These are phyloP conservation scores for Gastrophryne carolinensis DNA, from an alignment of 2,797 vertebrate species.

Conservation along the genomic window DNA sequence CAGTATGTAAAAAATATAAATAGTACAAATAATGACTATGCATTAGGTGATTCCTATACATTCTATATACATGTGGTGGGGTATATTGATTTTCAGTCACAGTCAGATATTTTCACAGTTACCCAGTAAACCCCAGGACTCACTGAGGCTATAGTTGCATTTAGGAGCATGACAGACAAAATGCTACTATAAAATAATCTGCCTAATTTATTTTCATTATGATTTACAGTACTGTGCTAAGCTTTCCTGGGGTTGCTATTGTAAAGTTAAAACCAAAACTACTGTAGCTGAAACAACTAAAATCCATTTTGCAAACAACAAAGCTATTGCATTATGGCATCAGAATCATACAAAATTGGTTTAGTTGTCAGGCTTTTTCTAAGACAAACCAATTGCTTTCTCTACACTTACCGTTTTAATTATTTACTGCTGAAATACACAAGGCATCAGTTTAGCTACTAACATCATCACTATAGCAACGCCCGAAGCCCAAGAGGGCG, in stretches of 20 bases:
- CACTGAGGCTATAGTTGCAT: too few species aligned
- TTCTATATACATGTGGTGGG: too few species aligned
- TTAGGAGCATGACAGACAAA: too few species aligned
- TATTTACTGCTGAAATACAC: conserved; percentile 32
- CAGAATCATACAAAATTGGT: background rate
- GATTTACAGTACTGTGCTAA: background rate
- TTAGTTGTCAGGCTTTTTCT: background rate
- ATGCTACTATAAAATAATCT: too few species aligned
- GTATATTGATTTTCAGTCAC: too few species aligned
- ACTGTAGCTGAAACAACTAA: background rate
- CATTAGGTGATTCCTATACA: too few species aligned
- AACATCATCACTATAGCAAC: conserved; percentile 32
- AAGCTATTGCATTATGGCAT: background rate
- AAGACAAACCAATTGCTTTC: background rate
- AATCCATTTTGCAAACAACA: background rate
- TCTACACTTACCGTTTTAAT: conserved; percentile 27
- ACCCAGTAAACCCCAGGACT: too few species aligned
- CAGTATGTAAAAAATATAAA: too few species aligned
- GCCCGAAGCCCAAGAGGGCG: conserved; percentile 11
- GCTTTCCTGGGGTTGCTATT: background rate
- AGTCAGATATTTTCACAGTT: too few species aligned
- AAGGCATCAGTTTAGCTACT: background rate
- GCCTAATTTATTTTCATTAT: background rate
- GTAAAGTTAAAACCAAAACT: background rate
- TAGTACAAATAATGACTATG: too few species aligned